Base-by-base conservation (phyloP, 2,113 vertebrate species). In the Rhinopomastus cyanomelas region DNA sequence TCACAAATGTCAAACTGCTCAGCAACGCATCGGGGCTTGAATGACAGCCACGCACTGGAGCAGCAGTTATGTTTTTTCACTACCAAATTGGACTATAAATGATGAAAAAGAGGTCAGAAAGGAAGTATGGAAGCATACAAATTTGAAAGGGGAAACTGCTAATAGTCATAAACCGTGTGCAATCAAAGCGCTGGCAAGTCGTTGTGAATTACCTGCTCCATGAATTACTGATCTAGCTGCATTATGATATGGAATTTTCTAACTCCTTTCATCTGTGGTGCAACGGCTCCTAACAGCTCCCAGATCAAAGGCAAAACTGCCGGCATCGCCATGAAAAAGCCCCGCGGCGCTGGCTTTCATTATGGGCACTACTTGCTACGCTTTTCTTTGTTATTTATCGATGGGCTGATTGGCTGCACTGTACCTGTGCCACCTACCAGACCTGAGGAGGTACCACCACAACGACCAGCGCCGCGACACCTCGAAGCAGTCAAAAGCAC, bases 71-170 rank as follows among this genome's bases (percentile, higher is more conserved):
- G 96, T 90, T 98, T 97, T 97, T 97, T 97, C 97, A 97, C 96
- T 95, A 97, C 97, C 95, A 98, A 97, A 97, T 97, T 98, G 97
- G 97, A 97, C 97, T 97, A 97, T 98, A 98, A 98, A 98, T 97
- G 97, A 98, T 98, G 97, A 98, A 98, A 97, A 97, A 97, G 95
- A 98, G 97, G 97, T 98, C 97, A 97, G 95, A 97, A 97, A 98
- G 97, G 97, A 98, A 98, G 97, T 97, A 97, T 96, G 97, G 97
- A 97, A 97, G 97, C 97, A 97, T 97, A 97, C 97, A 97, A 97
- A 97, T 98, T 97, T 98, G 97, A 98, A 98, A 97, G 97, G 95
- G 96, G 97, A 98, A 98, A 98, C 97, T 97, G 97, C 97, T 98
- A 98, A 98, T 98, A 98, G 97, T 96, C 96, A 97, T 98, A 98